Evolutionary conservation across 2,888 invertebrate species (phyloP).

Genomic region (Ischnura elegans): DNA sequence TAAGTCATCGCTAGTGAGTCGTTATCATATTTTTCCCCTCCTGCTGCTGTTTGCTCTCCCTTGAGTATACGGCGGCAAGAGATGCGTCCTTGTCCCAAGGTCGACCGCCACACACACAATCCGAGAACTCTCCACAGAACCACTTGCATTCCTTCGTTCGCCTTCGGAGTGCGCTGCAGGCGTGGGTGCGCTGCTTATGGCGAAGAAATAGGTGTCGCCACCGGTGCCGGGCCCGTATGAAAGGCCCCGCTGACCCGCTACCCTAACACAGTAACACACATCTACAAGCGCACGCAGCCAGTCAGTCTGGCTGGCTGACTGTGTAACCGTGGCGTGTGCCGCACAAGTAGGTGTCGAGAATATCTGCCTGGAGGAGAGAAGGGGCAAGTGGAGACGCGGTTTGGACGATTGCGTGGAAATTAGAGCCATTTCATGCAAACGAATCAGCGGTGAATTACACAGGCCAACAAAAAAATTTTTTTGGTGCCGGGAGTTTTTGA

Average conservation of each 20-base stretch:
- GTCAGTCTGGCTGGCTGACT: background rate
- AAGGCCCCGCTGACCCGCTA: background rate
- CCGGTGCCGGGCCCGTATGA: too few species aligned
- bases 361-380: background rate
- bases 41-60: background rate
- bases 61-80: background rate
- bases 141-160: too few species aligned
- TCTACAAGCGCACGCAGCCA: background rate
- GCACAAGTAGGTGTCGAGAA: background rate
- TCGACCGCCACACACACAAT: background rate
- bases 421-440: too few species aligned
- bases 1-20: too few species aligned
- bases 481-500: too few species aligned
- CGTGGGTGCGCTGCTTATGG: background rate
- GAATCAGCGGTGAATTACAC: too few species aligned
- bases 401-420: background rate
- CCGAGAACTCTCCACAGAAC: too few species aligned
- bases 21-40: too few species aligned
- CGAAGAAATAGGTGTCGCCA: background rate
- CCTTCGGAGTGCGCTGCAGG: too few species aligned
- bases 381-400: background rate
- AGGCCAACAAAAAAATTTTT: too few species aligned
- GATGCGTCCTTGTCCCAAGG: background rate
- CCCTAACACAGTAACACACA: conserved; percentile 17
- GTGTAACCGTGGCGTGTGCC: background rate